Conservation (phyloP, 2,113 vertebrate species). For the Phycodurus eques region DNA sequence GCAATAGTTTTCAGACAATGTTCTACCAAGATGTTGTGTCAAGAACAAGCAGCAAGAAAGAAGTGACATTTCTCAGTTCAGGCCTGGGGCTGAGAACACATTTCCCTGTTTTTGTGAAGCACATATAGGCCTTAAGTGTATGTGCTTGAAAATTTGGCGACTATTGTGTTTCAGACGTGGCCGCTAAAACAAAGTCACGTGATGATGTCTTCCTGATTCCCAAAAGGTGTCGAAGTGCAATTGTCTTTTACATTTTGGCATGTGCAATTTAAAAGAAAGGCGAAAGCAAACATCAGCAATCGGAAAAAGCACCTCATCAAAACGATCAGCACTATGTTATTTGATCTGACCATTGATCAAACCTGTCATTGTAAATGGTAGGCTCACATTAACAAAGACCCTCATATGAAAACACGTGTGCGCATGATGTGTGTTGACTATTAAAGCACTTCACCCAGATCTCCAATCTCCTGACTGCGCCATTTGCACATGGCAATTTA, state of each 20-base stretch:
- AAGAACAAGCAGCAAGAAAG: too few relatives aligned
- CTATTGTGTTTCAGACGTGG: too few relatives aligned
- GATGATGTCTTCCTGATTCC: too few relatives aligned
- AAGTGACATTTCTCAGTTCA: too few relatives aligned
- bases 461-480: conserved; percentile 16
- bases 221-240: background rate
- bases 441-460: conserved; percentile 29
- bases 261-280: too few relatives aligned
- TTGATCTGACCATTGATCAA: conserved; percentile 26
- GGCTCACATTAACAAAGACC: conserved; percentile 3
- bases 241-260: background rate
- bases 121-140: too few relatives aligned
- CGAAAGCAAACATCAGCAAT: background rate
- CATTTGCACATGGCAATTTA: conserved; percentile 36
- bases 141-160: too few relatives aligned
- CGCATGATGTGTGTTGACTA: conserved; percentile 8
- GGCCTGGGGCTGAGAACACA: too few relatives aligned
- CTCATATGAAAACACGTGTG: background rate
- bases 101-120: too few relatives aligned
- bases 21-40: too few relatives aligned
- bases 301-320: background rate
- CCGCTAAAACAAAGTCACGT: too few relatives aligned
- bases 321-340: background rate
- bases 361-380: background rate
- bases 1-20: background rate